phyloP scores from a whole-genome alignment of 1,140 invertebrate genomes.

The Bombus affinis region DNA sequence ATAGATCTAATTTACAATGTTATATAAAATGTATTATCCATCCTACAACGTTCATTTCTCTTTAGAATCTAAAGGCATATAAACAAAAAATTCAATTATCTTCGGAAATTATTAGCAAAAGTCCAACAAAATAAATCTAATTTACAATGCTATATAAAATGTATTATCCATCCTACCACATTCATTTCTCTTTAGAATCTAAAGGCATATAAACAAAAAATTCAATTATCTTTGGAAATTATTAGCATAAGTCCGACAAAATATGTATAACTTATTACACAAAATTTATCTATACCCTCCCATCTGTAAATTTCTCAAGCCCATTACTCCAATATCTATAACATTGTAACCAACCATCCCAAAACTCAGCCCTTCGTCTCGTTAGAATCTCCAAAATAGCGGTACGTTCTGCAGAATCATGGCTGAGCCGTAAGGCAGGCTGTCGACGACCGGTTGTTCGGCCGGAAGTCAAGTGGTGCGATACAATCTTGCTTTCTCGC shows the following conservation, averaged over 20 bases:
- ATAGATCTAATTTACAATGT: neutral
- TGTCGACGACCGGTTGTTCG: neutral
- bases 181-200: too few species aligned
- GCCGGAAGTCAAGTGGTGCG: constrained; percentile 1
- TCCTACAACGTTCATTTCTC: too few species aligned
- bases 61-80: neutral
- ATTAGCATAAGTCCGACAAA: neutral
- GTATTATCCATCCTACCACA: neutral
- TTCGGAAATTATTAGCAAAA: neutral
- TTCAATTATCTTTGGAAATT: neutral
- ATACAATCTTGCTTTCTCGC: constrained; percentile 32
- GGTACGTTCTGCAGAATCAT: neutral
- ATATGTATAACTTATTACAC: neutral
- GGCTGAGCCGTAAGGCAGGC: neutral
- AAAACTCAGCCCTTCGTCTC: neutral
- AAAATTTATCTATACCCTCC: neutral
- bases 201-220: neutral
- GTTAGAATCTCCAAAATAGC: neutral
- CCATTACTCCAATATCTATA: neutral
- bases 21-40: neutral
- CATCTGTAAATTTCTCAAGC: neutral
- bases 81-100: neutral
- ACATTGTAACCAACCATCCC: neutral
- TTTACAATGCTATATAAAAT: too few species aligned
- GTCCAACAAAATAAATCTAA: neutral